phyloP scores from a whole-genome alignment of 2,797 vertebrate genomes.

The Odontamblyopus lacepedii region DNA sequence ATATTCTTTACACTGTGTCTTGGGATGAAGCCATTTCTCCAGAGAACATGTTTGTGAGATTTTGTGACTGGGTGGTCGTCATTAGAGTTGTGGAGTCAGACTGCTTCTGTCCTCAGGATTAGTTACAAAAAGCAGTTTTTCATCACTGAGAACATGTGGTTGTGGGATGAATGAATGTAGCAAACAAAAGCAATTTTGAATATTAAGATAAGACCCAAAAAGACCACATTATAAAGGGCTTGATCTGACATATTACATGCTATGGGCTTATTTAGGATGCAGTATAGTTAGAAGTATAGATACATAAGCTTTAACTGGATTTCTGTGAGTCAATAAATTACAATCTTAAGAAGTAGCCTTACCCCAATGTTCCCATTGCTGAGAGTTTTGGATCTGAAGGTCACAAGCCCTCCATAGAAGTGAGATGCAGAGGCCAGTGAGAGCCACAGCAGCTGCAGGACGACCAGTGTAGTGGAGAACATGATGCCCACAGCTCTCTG shows the following conservation, averaged over 20 bases:
- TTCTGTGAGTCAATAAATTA: neutral
- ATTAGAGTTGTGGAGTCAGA: too few species aligned
- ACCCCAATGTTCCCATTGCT: constrained; percentile 44
- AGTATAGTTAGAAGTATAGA: too few species aligned
- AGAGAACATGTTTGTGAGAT: too few species aligned
- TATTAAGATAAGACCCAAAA: neutral
- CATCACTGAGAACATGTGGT: neutral
- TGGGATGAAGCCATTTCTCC: neutral
- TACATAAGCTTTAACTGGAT: too few species aligned
- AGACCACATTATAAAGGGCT: too few species aligned
- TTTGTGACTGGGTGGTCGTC: too few species aligned
- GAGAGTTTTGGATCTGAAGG: constrained; percentile 29
- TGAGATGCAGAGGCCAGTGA: constrained; percentile 40
- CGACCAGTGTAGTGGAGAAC: constrained; percentile 15
- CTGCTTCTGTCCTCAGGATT: neutral
- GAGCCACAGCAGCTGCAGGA: constrained; percentile 50
- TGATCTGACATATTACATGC: too few species aligned
- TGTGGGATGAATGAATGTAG: neutral
- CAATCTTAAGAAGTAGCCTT: constrained; percentile 4
- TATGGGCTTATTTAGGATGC: too few species aligned
- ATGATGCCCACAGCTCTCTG: constrained; percentile 32
- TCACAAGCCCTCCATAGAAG: constrained; percentile 6
- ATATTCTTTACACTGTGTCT: neutral
- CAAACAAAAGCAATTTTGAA: neutral
- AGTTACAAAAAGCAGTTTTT: neutral